Evolutionary conservation across 2,888 invertebrate species (phyloP).

Genomic region (Beris chalybata): DNA sequence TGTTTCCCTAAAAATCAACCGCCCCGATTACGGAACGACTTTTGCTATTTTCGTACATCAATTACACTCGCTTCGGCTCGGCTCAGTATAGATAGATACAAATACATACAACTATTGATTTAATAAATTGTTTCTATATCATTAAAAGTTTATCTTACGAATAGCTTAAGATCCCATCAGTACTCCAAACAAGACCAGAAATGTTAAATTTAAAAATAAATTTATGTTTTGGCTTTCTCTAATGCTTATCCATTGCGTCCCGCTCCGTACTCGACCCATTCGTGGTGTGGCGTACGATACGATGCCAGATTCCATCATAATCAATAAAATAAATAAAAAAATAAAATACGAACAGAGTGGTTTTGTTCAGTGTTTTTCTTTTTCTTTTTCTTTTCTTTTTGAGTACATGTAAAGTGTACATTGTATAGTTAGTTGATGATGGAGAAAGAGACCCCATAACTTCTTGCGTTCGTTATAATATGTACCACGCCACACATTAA

Average conservation of each 20-base stretch:
- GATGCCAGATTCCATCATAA: slow-evolving; percentile 37
- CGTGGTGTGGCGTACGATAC: slow-evolving; percentile 2
- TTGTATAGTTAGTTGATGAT: background rate
- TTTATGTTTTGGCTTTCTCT: slow-evolving; percentile 24
- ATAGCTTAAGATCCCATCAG: slow-evolving; percentile 22
- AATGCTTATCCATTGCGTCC: background rate
- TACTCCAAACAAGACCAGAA: slow-evolving; percentile 24
- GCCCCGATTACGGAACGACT: slow-evolving; percentile 23
- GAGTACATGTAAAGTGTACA: slow-evolving; percentile 12
- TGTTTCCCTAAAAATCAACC: slow-evolving; percentile 10
- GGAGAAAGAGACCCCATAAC: no score
- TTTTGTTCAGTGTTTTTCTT: background rate
- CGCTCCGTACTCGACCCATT: background rate
- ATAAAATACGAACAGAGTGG: slow-evolving; percentile 29
- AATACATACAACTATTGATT: slow-evolving; percentile 29
- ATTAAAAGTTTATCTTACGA: slow-evolving; percentile 31
- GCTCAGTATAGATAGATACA: slow-evolving; percentile 4
- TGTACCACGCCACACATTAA: slow-evolving; percentile 16
- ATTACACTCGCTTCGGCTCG: slow-evolving; percentile 19
- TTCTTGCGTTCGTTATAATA: slow-evolving; percentile 14
- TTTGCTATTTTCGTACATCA: background rate
- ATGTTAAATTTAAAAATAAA: slow-evolving; percentile 30
- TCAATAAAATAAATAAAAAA: slow-evolving; percentile 39
- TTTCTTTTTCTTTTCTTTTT: background rate
- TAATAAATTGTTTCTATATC: slow-evolving; percentile 32